Conservation (phyloP, 2,113 vertebrate species). For the Actinemys pallida region DNA sequence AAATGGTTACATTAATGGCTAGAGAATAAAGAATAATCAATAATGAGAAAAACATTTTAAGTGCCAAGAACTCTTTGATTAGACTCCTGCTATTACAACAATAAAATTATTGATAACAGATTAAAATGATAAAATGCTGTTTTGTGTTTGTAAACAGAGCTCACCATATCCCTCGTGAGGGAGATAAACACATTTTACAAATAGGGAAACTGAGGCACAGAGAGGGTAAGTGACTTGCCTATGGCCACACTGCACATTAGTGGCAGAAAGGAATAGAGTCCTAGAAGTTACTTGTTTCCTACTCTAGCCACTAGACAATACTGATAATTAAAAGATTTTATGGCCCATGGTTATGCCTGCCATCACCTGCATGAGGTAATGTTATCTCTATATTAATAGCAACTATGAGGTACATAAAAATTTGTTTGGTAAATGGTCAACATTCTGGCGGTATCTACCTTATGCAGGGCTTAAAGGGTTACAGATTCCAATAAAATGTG, state of each 20-base stretch:
- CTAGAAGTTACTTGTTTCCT: background rate
- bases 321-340: background rate
- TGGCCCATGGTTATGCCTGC: constrained; percentile 15
- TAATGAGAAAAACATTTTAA: constrained; percentile 51
- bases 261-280: background rate
- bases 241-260: accelerated
- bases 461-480: background rate
- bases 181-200: background rate
- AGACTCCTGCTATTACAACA: constrained; percentile 47
- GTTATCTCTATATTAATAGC: constrained; percentile 35
- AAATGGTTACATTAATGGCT: constrained; percentile 69
- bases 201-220: background rate
- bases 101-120: constrained; percentile 75
- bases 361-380: background rate
- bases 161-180: background rate
- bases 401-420: background rate
- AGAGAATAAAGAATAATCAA: constrained; percentile 71
- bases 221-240: background rate
- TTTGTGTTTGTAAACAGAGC: background rate
- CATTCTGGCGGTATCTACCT: background rate
- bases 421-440: background rate
- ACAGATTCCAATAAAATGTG: background rate
- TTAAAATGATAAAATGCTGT: constrained; percentile 32
- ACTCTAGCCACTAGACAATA: background rate
- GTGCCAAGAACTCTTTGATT: constrained; percentile 68